Base-by-base conservation (phyloP, 1,140 invertebrate genomes). In the Drosophila trapezifrons region DNA sequence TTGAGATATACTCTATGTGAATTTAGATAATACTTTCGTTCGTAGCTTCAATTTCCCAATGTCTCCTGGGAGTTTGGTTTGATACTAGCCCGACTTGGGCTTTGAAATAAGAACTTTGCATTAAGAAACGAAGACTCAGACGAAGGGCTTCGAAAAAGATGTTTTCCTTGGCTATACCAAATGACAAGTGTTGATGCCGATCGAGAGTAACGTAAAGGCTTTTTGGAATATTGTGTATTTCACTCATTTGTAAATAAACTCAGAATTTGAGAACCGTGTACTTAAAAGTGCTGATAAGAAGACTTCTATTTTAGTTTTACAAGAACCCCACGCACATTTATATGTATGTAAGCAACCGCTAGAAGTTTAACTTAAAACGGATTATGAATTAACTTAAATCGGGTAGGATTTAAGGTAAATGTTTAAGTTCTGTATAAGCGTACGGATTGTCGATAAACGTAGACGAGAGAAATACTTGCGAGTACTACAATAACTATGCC, bases 401-500 rank as follows among this genome's bases (percentile, higher is more conserved):
- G 46, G 25, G 37, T 74, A 89, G 69, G 57, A 54, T 62, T 52
- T 89, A 89, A 80, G 80, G 69, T 79, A 32, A 65, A 74, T 42
- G 49, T 55, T 62, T 89, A 89, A 80, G 76, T 87, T 87, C 2
- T 66, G 52, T 52, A 35, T 72, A 87, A 84, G 80, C 47, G 55
- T 84, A 67, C 58, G 65, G 79, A 87, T 82, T 87, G 79, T 87
- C 84, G 83, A 87, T 87, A 76, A 58, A 47, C 18, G 29, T 57
- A 66, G 29, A 62, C 20, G 20, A 57, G 49, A 32, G 55, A 76
- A 76, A 86, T 63, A 78, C 63, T 75, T 86, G 63, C 69, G 78
- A 78, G 69, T 78, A 78, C 69, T 71, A 85, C 82, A 82, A 82
- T 87, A 87, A 86, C 75, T 67, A 78, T 56, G 65, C 72, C 63